Percentiles rank a stretch among this genome's conserved stretches.
phyloP scores from a whole-genome alignment of 2,888 invertebrate genomes.

The Arctia plantaginis region DNA sequence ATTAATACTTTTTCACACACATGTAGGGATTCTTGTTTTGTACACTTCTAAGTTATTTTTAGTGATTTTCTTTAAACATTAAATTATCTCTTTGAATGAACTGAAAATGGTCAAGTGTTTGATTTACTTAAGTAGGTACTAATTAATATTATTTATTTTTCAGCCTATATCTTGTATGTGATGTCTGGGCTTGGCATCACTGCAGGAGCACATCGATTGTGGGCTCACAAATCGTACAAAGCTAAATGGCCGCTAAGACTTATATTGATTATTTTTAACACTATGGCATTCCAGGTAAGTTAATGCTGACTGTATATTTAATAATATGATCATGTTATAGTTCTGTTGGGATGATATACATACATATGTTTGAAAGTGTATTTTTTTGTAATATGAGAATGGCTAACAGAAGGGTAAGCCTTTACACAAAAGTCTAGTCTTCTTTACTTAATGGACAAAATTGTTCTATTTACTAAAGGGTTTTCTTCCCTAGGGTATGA shows the following conservation, averaged over 20 bases:
- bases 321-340: background rate
- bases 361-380: background rate
- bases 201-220: constrained; percentile 98
- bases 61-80: background rate
- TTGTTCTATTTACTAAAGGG: background rate
- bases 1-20: background rate
- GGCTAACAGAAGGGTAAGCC: background rate
- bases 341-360: background rate
- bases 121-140: background rate
- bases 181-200: constrained; percentile 96
- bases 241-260: constrained; percentile 95
- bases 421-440: background rate
- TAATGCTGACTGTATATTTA: background rate
- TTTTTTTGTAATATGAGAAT: background rate
- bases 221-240: constrained; percentile 98
- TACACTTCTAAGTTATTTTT: background rate
- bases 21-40: background rate
- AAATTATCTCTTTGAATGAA: background rate
- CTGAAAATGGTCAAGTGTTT: background rate
- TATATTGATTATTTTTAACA: constrained; percentile 93
- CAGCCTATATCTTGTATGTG: constrained; percentile 91
- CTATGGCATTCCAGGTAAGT: constrained; percentile 95
- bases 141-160: constrained; percentile 19
- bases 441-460: background rate
- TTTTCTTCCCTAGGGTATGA: background rate